Evolutionary conservation across 2,888 invertebrate species (phyloP).

Genomic region (Rhorus exstirpatorius): DNA sequence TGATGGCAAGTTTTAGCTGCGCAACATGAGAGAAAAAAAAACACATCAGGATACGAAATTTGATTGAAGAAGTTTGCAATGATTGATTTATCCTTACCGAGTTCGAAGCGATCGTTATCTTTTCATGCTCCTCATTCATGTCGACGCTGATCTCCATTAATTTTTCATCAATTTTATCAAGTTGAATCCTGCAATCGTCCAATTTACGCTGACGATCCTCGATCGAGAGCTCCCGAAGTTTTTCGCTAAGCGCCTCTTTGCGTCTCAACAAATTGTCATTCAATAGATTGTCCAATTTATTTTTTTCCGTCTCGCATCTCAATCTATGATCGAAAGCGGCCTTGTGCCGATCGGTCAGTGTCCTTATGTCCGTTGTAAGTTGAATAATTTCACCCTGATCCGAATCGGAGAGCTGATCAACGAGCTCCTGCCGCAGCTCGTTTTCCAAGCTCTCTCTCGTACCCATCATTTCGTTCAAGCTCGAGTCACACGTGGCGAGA

Average conservation of each 20-base stretch:
- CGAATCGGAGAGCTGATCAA: conserved; percentile 96
- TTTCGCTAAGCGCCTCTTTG: conserved; percentile 95
- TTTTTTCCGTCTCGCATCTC: conserved; percentile 98
- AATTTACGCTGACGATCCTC: conserved; percentile 96
- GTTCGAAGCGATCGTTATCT: conserved; percentile 88
- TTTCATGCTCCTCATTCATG: conserved; percentile 82
- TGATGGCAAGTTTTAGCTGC: neutral
- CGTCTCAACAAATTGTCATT: conserved; percentile 97
- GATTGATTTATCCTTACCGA: neutral
- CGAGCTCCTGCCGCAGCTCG: conserved; percentile 96
- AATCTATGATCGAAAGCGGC: conserved; percentile 97
- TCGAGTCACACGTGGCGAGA: conserved; percentile 95
- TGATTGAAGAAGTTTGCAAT: neutral
- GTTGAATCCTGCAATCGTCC: conserved; percentile 92
- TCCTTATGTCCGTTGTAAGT: conserved; percentile 97
- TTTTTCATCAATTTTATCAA: conserved; percentile 92
- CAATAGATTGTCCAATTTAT: conserved; percentile 97
- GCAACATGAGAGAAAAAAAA: too few species aligned
- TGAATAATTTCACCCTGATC: conserved; percentile 96
- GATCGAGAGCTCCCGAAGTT: conserved; percentile 97
- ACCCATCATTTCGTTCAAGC: conserved; percentile 97
- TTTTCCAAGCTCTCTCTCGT: conserved; percentile 97
- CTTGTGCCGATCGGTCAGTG: conserved; percentile 97
- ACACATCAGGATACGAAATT: too few species aligned
- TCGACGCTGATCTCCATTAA: conserved; percentile 94